Evolutionary conservation across 2,113 vertebrate species (phyloP).

Genomic region (Sinosuthora webbiana): DNA sequence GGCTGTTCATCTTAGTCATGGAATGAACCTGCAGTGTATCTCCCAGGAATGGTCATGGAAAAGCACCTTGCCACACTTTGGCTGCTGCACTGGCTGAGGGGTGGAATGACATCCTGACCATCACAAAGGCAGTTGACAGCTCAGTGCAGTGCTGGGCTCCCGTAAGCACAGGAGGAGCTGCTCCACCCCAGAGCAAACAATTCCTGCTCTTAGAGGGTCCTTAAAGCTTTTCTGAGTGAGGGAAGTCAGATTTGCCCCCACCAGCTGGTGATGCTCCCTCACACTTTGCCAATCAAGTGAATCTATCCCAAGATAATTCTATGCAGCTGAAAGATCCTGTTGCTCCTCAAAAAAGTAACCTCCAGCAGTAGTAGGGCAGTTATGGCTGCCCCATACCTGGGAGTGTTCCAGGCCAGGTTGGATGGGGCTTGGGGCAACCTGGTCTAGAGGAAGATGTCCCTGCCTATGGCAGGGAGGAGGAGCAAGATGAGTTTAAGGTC

Average conservation of each 20-base stretch:
- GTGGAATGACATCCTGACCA: rapidly evolving
- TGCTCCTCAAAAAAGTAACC: background rate
- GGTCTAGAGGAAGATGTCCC: background rate
- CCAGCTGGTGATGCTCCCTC: background rate
- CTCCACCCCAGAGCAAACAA: background rate
- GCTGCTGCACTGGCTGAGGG: background rate
- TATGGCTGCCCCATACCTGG: background rate
- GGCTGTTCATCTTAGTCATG: background rate
- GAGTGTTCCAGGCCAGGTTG: background rate
- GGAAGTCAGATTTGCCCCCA: background rate
- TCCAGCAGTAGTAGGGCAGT: background rate
- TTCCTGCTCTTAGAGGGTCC: background rate
- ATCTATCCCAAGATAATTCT: background rate
- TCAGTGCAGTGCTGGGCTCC: background rate
- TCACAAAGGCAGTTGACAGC: rapidly evolving
- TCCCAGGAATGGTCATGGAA: background rate
- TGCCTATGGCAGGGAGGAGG: background rate
- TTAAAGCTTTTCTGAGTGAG: background rate
- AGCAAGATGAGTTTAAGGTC: background rate
- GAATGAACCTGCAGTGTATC: background rate
- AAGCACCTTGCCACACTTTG: rapidly evolving
- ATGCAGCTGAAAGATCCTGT: background rate
- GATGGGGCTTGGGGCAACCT: background rate
- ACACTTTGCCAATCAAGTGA: rapidly evolving
- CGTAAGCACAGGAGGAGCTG: background rate